These are phyloP conservation scores for Pseudopipra pipra DNA, from an alignment of 2,113 vertebrate species.

Conservation along the genomic window DNA sequence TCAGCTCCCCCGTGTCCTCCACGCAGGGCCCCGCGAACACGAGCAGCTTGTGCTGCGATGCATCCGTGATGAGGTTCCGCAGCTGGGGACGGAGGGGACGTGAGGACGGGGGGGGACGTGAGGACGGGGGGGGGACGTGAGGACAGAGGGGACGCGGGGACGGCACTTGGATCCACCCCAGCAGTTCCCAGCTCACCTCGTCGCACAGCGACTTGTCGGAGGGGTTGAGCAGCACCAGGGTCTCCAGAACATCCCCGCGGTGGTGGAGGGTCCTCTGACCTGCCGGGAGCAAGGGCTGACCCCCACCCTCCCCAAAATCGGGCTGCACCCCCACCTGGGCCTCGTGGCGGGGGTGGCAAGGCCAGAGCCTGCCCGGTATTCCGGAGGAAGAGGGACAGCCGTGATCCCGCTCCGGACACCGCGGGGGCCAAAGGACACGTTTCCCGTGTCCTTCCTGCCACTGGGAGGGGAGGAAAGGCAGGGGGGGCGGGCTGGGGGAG, in stretches of 20 bases:
- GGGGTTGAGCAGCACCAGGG: slow-evolving; percentile 88
- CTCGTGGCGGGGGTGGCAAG: fast-evolving
- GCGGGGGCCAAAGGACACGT: neutral
- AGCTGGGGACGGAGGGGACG: slow-evolving; percentile 70
- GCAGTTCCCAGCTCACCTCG: slow-evolving; percentile 74
- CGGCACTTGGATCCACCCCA: fast-evolving
- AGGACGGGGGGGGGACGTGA: neutral
- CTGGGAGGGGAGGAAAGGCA: neutral
- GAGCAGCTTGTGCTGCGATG: slow-evolving; percentile 87
- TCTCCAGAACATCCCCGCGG: slow-evolving; percentile 84
- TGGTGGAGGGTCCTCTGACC: slow-evolving; percentile 91
- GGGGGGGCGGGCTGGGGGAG: neutral
- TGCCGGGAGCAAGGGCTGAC: slow-evolving; percentile 36
- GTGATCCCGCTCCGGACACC: neutral
- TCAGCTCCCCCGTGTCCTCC: slow-evolving; percentile 85
- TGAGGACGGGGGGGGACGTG: neutral
- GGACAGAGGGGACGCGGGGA: neutral
- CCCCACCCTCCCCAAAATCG: neutral
- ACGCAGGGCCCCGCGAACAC: slow-evolving; percentile 87
- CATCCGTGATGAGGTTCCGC: slow-evolving; percentile 81
- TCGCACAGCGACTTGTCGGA: slow-evolving; percentile 83
- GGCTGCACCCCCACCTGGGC: neutral
- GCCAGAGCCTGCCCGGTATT: neutral
- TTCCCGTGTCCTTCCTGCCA: neutral
- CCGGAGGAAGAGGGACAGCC: neutral